A percentile compares a stretch with the other conserved stretches of the same genome.
Conservation (phyloP, 2,888 invertebrate species). For the Meloe dianella region DNA sequence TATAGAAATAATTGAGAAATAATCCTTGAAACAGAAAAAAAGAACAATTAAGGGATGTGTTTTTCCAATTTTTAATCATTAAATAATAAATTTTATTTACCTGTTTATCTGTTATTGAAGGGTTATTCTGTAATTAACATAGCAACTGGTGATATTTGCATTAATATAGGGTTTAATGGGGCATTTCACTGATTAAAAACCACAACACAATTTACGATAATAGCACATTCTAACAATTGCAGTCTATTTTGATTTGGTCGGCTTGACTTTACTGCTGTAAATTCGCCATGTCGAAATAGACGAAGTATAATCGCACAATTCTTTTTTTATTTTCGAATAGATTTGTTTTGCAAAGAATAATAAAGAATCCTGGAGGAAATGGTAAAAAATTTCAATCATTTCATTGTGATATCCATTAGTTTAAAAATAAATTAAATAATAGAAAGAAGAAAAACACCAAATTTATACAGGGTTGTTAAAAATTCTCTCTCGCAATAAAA, state of each 20-base stretch:
- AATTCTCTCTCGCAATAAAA: no score
- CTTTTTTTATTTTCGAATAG: no score
- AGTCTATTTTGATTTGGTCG: background rate
- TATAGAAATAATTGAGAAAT: background rate
- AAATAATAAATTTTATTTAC: no score
- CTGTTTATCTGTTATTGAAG: background rate
- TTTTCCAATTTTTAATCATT: no score
- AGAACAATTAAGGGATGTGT: no score
- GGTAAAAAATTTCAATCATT: slow-evolving; percentile 8
- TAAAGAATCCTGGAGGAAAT: background rate
- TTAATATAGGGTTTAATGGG: background rate
- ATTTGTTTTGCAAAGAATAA: no score
- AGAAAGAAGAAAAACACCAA: background rate
- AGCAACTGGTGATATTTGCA: background rate
- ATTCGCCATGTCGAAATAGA: background rate
- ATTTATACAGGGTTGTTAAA: slow-evolving; percentile 8
- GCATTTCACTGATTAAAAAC: background rate
- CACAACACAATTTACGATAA: background rate
- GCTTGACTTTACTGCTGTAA: background rate
- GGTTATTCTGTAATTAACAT: background rate
- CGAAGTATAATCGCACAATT: background rate
- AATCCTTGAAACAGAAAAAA: no score
- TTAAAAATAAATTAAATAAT: background rate
- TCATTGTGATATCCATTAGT: slow-evolving; percentile 7
- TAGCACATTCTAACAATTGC: background rate